These are phyloP conservation scores for Isoperla grammatica DNA, from an alignment of 2,888 invertebrate species.

Conservation along the genomic window DNA sequence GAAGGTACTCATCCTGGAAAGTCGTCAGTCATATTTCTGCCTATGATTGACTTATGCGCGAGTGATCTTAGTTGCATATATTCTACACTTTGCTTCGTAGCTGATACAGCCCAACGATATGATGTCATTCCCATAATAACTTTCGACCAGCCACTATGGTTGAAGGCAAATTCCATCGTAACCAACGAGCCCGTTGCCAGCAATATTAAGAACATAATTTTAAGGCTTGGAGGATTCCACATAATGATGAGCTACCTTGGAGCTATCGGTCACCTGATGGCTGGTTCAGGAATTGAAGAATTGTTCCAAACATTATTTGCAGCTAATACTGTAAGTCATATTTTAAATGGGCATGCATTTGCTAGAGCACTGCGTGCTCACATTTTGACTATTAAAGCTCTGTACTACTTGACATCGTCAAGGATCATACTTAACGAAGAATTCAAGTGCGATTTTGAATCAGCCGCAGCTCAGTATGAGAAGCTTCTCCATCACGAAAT, in stretches of 20 bases:
- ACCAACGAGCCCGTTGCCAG: not conserved
- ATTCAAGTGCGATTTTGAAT: too few species aligned
- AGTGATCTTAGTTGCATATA: conserved; percentile 26
- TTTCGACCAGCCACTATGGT: conserved; percentile 19
- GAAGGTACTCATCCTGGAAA: conserved; percentile 22
- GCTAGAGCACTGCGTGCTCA: not conserved
- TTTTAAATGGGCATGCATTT: not conserved
- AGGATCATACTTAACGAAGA: too few species aligned
- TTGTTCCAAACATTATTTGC: not conserved
- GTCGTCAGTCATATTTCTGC: conserved; percentile 24
- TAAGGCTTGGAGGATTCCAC: conserved; percentile 8
- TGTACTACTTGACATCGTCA: too few species aligned
- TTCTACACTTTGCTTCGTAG: conserved; percentile 23
- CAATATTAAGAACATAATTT: not conserved
- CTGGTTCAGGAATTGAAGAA: not conserved
- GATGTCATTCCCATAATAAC: conserved; percentile 19
- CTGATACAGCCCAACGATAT: conserved; percentile 10
- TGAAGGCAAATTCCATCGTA: not conserved
- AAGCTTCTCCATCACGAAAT: too few species aligned
- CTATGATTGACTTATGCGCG: conserved; percentile 27
- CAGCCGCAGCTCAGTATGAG: too few species aligned
- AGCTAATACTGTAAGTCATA: not conserved
- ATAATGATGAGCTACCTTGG: not conserved
- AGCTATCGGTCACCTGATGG: not conserved
- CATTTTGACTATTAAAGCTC: too few species aligned